phyloP scores from a whole-genome alignment of 2,797 vertebrate genomes.

The Thaleichthys pacificus region DNA sequence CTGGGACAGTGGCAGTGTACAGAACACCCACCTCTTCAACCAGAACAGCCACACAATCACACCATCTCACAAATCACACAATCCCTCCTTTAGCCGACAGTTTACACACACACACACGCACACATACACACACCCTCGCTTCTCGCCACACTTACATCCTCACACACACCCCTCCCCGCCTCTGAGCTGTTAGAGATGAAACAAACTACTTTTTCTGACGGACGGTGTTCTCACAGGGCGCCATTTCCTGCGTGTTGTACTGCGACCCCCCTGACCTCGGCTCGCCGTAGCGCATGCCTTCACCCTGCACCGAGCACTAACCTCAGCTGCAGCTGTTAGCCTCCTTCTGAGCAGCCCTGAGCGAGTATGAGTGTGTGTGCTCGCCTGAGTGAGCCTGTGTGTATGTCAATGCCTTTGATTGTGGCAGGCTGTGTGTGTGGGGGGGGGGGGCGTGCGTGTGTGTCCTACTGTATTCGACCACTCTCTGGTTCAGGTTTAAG shows the following conservation, averaged over 20 bases:
- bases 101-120: slow-evolving; percentile 20
- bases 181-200: background rate
- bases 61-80: too few relatives aligned
- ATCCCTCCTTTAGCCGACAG: background rate
- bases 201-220: slow-evolving; percentile 43
- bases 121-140: background rate
- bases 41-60: too few relatives aligned
- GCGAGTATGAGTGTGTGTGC: background rate
- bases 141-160: background rate
- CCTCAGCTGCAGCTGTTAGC: slow-evolving; percentile 3
- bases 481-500: background rate
- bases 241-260: slow-evolving; percentile 31
- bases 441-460: background rate
- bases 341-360: background rate
- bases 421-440: too few relatives aligned
- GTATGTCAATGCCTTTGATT: background rate
- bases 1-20: slow-evolving; percentile 7
- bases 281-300: background rate
- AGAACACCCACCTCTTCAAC: background rate
- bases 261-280: background rate
- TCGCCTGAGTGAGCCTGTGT: slow-evolving; percentile 4
- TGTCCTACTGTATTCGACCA: background rate
- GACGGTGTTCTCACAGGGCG: slow-evolving; percentile 37
- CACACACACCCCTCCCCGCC: background rate
- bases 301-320: background rate